Evolutionary conservation across 2,113 vertebrate genomes (phyloP).

Genomic region (Phyllostomus hastatus): DNA sequence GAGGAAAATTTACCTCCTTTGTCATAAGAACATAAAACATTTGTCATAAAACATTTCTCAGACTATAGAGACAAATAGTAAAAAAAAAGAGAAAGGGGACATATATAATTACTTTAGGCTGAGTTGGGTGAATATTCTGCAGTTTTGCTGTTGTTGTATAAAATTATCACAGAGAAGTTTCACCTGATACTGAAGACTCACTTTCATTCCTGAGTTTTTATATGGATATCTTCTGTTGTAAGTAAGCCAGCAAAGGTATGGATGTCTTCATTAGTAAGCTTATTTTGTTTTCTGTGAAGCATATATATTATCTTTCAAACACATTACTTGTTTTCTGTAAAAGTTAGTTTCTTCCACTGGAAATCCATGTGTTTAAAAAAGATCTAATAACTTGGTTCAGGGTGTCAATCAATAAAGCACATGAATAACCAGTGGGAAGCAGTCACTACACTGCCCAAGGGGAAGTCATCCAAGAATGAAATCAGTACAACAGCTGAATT

Average conservation of each 20-base stretch:
- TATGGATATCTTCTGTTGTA: background rate
- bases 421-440: constrained; percentile 81
- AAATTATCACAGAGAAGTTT: background rate
- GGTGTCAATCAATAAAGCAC: constrained; percentile 81
- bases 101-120: background rate
- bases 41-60: background rate
- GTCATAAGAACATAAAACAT: background rate
- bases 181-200: background rate
- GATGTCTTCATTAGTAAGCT: background rate
- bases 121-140: background rate
- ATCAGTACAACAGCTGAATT: constrained; percentile 71
- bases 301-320: background rate
- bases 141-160: background rate
- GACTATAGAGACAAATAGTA: background rate
- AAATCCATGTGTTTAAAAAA: constrained; percentile 75
- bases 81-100: background rate
- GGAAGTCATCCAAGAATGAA: constrained; percentile 83
- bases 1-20: background rate
- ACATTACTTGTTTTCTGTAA: constrained; percentile 67
- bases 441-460: constrained; percentile 75
- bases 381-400: constrained; percentile 78
- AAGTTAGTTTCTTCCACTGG: constrained; percentile 41
- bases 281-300: background rate
- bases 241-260: background rate
- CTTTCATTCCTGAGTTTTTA: background rate